Evolutionary conservation across 2,797 vertebrate genomes (phyloP), one percentile per base, ranked within the genome.

Genomic region (Pempheris klunzingeri): DNA sequence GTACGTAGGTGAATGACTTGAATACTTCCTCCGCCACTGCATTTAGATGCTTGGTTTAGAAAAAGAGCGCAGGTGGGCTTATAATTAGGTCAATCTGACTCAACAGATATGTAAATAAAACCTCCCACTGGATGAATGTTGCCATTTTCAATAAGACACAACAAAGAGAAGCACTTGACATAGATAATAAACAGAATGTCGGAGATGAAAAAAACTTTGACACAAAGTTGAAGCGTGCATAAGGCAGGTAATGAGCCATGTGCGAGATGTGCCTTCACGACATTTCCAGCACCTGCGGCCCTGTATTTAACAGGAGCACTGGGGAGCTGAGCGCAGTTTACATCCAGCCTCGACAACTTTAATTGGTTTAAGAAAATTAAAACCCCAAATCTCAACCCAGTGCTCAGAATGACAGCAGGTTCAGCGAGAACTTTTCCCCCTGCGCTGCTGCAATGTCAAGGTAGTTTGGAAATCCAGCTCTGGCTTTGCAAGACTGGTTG

Each of bases 331-430:
- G 57, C 26, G 57, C 32, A 46, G 38, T 71, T 71, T 69, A 77
- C 26, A 47, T 75, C 55, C 46, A 64, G 15, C 24, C 24, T 74
- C 68, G 59, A 69, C 47, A 53, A 49, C 44, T 78, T 80, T 61
- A 82, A 78, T 58, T 69, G 49, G 43, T 66, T 73, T 49, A 24
- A 60, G 50, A 46, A 75, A 77, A 62, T 12, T 38, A 69, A 78
- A 71, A 47, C 13, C 57, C 26, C 7, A 4, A 71, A 58, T 68
- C 82, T 52, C 73, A 18, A 24, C 46, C 28, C 55, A 50, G 60
- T n/a, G 41, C 14, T 64, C 43, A 71, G 32, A 63, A 59, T 47
- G 55, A 73, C 46, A 57, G 44, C 36, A 61, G 65, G 66, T 67
- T 78, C 17, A 66, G 47, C 20, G 53, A 39, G 52, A 69, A 55